Conservation (phyloP, 2,113 vertebrate species). For the Protobothrops mucrosquamatus region DNA sequence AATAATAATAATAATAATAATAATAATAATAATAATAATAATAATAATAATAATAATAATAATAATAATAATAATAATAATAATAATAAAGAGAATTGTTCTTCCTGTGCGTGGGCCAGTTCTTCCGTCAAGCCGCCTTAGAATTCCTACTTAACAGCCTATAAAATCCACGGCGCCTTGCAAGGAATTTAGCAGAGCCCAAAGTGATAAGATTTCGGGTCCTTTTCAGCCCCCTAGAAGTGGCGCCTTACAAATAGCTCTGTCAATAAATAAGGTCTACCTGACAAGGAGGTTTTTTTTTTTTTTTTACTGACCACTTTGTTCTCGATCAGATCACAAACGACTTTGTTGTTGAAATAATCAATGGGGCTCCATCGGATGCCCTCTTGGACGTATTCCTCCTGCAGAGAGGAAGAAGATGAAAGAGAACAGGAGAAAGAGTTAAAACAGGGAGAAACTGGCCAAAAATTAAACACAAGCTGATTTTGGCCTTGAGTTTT, state of each 20-base stretch:
- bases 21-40: too few species aligned
- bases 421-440: too few species aligned
- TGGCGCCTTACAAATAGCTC: not conserved
- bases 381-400: constrained; percentile 82
- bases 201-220: not conserved
- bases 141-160: fast-evolving
- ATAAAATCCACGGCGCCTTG: not conserved
- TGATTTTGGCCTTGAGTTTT: too few species aligned
- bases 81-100: not conserved
- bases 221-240: not conserved
- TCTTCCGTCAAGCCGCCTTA: not conserved
- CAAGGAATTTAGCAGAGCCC: not conserved
- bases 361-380: constrained; percentile 80
- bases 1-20: not conserved
- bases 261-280: not conserved
- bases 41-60: too few species aligned
- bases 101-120: not conserved
- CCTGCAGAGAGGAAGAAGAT: constrained; percentile 60
- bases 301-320: constrained; percentile 73
- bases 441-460: not conserved
- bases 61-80: not conserved
- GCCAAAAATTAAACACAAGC: not conserved
- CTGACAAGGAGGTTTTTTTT: not conserved
- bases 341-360: constrained; percentile 84
- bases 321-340: constrained; percentile 83